phyloP scores from a whole-genome alignment of 1,140 invertebrate genomes.

The Euura lappo region DNA sequence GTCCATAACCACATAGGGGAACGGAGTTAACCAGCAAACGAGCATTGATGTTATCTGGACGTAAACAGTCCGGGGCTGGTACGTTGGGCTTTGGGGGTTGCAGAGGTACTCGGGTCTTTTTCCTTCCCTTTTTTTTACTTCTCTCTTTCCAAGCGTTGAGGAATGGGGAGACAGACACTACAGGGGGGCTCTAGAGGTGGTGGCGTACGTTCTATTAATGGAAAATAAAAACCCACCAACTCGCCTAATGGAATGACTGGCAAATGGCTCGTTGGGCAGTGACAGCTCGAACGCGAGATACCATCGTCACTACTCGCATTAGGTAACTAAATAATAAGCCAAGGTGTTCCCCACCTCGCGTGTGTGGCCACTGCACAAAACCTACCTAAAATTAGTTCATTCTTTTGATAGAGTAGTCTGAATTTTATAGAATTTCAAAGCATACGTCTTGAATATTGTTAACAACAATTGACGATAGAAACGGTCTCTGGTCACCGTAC shows the following conservation, averaged over 20 bases:
- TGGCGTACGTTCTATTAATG: constrained; percentile 13
- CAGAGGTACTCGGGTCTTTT: no score
- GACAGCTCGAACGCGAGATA: constrained; percentile 15
- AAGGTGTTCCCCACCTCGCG: constrained; percentile 1
- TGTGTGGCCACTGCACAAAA: background rate
- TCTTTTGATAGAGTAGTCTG: no score
- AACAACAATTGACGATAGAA: constrained; percentile 38
- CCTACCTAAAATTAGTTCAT: background rate
- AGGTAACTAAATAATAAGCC: constrained; percentile 13
- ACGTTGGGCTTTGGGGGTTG: no score
- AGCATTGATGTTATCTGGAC: background rate
- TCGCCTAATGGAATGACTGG: constrained; percentile 21
- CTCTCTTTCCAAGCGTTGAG: no score
- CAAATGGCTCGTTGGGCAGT: constrained; percentile 21
- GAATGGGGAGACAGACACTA: no score
- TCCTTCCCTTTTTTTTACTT: no score
- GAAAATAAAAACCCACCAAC: constrained; percentile 16
- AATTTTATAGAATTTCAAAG: background rate
- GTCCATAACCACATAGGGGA: background rate
- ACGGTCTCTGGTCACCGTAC: constrained; percentile 30
- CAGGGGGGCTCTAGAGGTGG: background rate
- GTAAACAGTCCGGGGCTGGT: background rate
- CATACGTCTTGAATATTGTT: background rate
- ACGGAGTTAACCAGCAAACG: background rate
- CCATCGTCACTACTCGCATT: constrained; percentile 14